These are phyloP conservation scores for Notolepis coatsorum DNA, from an alignment of 2,797 vertebrate genomes.

Conservation along the genomic window DNA sequence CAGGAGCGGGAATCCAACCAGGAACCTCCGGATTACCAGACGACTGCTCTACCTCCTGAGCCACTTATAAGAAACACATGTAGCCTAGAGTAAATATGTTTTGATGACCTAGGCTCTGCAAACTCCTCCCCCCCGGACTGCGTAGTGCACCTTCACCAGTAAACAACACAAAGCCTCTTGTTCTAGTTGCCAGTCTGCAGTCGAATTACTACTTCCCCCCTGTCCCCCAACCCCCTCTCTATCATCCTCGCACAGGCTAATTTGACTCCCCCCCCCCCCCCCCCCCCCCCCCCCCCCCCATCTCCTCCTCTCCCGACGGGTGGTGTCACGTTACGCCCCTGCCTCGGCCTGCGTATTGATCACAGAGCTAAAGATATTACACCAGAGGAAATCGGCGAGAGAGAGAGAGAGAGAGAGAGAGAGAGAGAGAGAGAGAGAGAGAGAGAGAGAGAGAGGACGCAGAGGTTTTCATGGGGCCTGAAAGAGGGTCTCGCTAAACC, in stretches of 20 bases:
- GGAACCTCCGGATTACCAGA: too few species aligned
- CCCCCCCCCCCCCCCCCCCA: not conserved
- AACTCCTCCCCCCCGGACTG: too few species aligned
- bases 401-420: slow-evolving; percentile 40
- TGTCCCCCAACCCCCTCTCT: not conserved
- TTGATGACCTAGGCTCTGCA: too few species aligned
- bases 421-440: slow-evolving; percentile 42
- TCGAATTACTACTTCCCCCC: not conserved
- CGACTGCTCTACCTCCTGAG: too few species aligned
- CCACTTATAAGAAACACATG: too few species aligned
- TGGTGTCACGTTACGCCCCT: slow-evolving; percentile 56
- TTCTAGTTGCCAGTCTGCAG: not conserved
- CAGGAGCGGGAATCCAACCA: too few species aligned
- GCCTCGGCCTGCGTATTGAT: slow-evolving; percentile 52
- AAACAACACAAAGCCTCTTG: too few species aligned
- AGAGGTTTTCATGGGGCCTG: slow-evolving; percentile 30
- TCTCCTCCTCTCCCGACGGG: not conserved
- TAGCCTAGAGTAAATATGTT: too few species aligned
- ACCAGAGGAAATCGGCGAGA: slow-evolving; percentile 33
- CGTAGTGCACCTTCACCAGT: too few species aligned
- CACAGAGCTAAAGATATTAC: slow-evolving; percentile 21
- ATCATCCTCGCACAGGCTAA: not conserved
- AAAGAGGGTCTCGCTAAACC: slow-evolving; percentile 10
- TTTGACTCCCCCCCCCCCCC: not conserved
- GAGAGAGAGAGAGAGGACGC: slow-evolving; percentile 38